phyloP scores from a whole-genome alignment of 2,888 invertebrate species.

The Lepidochitona cinerea region DNA sequence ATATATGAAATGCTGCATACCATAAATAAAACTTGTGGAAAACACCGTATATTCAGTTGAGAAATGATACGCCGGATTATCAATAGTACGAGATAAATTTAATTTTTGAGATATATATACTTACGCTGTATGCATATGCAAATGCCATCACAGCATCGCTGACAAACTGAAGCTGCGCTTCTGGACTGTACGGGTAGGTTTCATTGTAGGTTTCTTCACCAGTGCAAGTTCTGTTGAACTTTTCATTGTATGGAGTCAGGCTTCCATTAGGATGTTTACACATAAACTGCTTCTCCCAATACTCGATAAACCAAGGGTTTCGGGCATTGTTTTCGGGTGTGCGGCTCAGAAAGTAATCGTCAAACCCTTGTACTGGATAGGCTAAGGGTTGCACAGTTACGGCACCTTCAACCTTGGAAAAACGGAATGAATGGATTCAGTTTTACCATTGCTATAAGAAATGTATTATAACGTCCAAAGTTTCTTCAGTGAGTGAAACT shows the following conservation, averaged over 20 bases:
- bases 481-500: too few species aligned
- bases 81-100: too few species aligned
- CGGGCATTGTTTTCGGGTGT: slow-evolving; percentile 58
- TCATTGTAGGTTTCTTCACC: slow-evolving; percentile 82
- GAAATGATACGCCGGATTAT: too few species aligned
- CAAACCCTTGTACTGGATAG: slow-evolving; percentile 80
- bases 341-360: slow-evolving; percentile 64
- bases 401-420: slow-evolving; percentile 95
- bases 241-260: slow-evolving; percentile 64
- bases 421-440: too few species aligned
- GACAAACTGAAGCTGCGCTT: slow-evolving; percentile 95
- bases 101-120: not conserved
- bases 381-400: slow-evolving; percentile 95
- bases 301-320: slow-evolving; percentile 70
- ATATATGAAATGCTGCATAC: too few species aligned
- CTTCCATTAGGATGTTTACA: slow-evolving; percentile 81
- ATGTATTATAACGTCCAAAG: too few species aligned
- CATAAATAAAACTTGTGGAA: too few species aligned
- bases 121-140: slow-evolving; percentile 81
- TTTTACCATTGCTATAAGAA: too few species aligned
- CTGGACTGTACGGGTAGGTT: slow-evolving; percentile 79
- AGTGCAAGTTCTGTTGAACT: slow-evolving; percentile 77
- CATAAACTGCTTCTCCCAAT: slow-evolving; percentile 87
- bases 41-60: too few species aligned
- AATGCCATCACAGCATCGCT: slow-evolving; percentile 97